Base-by-base conservation (phyloP, 1,140 invertebrate genomes). In the Neodiprion pinetum region DNA sequence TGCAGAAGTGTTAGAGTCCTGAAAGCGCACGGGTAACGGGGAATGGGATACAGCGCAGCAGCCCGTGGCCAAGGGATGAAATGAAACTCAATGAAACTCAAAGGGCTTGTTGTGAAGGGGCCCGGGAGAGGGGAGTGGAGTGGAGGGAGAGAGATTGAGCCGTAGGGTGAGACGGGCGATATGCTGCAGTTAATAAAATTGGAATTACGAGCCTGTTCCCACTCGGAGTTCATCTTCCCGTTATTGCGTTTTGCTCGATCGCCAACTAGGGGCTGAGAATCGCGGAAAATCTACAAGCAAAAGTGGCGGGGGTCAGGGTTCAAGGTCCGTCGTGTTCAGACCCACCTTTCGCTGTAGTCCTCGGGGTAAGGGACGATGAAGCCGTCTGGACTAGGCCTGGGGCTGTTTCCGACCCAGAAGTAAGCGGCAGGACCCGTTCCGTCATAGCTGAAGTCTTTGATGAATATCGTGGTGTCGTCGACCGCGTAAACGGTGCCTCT, bases 401-500 rank as follows among this genome's bases (percentile, higher is more conserved):
- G 87, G 1, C 92, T 92, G 81, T 94, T 95, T 3, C 96, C 96
- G 23, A 95, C 93, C 96, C 95, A 97, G 88, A 97, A 97, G 87
- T 92, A 96, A 5, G 95, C 94, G 84, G 95, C 94, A 70, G 95
- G 95, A 17, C 93, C 95, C 9, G 92, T 94, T 49, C 96, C 96
- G 81, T 97, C 96, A 82, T 97, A 97, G 7, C 90, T 92, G 84
- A 98, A 97, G 53, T 92, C 93, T 82, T 95, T 94, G 75, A 97
- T 93, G 87, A 95, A 97, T 72, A 98, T 90, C 21, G 95, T 96
- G 77, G 91, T 93, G 80, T 97, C 96, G 81, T 97, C 96, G 1
- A 97, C 94, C 0, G 95, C 95, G 86, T 96, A 97, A 9, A 94
- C 94, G 1, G 90, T 91, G 3, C 96, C 96, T 61, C 89, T 88